Base-by-base conservation (phyloP, 1,140 invertebrate species). In the Phthorimaea operculella region DNA sequence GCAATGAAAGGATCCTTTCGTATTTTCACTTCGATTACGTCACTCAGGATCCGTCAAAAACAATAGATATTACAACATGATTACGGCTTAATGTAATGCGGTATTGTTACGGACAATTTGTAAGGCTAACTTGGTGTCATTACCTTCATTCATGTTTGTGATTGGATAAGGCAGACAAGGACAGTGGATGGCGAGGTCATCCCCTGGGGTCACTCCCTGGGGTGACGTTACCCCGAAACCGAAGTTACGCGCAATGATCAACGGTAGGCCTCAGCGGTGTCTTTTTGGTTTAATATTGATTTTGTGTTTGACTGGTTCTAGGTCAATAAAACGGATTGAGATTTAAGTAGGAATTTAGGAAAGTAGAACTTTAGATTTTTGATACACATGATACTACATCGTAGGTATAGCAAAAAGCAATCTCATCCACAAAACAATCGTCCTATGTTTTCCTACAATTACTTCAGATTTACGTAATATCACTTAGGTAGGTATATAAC, bases 221-320 rank as follows among this genome's bases (percentile, higher is more conserved):
- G 70, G 72, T 55, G 57, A 71, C 74, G 76, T 76, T 75, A 79
- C 65, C 47, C 54, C 63, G 60, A 72, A 71, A 74, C 72, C 68
- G 60, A 72, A 79, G 64, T 74, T 77, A 58, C 70, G 63, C 51
- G 56, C 60, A 56, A 63, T 79, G 73, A 79, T 76, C 76, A 73
- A 75, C 69, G 70, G 52, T 51, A 62, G 69, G 48, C 68, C 73
- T 72, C 74, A 15, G 54, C 67, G 69, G 76, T 69, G 64, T 71
- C 64, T 73, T 76, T 74, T 69, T 61, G 64, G 67, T 66, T 66
- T 64, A 57, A 49, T 60, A 63, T 64, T 49, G 57, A 64, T 64
- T 61, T 28, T 61, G 49, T 51, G 33, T 58, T 57, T 33, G 6
- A 36, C 33, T 14, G 50, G 12, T 28, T 33, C 33, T n/a, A 4